Evolutionary conservation across 2,797 vertebrate species (phyloP).

Genomic region (Acanthopagrus latus): DNA sequence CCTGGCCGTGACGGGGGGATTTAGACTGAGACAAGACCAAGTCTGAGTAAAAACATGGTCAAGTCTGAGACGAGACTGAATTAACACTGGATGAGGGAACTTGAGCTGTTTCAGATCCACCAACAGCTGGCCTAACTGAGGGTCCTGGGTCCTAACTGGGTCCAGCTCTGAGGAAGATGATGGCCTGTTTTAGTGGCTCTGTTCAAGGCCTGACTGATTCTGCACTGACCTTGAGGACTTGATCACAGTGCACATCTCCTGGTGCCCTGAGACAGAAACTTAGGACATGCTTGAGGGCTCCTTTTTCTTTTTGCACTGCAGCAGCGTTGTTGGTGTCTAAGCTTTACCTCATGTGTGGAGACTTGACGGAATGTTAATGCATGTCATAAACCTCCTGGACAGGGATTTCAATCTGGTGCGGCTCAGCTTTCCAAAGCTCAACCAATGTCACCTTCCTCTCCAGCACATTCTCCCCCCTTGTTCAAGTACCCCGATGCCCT

Average conservation of each 20-base stretch:
- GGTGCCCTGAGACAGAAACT: not conserved
- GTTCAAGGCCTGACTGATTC: not conserved
- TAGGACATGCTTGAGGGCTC: not conserved
- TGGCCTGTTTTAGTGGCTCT: not conserved
- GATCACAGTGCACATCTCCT: not conserved
- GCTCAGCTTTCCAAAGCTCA: not conserved
- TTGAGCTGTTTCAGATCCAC: constrained; percentile 7
- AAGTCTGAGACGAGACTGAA: no score
- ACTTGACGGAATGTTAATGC: not conserved
- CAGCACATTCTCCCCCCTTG: not conserved
- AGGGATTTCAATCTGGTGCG: not conserved
- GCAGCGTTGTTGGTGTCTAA: not conserved
- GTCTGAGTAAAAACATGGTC: no score
- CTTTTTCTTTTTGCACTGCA: not conserved
- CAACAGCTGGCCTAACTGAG: not conserved
- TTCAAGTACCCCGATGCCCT: not conserved
- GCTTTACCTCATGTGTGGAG: not conserved
- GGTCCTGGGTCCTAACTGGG: not conserved
- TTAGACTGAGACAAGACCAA: no score
- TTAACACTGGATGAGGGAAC: not conserved
- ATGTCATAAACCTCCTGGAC: not conserved
- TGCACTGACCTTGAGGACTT: not conserved
- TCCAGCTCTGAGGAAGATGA: not conserved
- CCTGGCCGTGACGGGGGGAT: no score
- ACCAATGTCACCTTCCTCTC: not conserved